Conservation (phyloP, 2,888 invertebrate genomes). For the Calameuta filiformis region DNA sequence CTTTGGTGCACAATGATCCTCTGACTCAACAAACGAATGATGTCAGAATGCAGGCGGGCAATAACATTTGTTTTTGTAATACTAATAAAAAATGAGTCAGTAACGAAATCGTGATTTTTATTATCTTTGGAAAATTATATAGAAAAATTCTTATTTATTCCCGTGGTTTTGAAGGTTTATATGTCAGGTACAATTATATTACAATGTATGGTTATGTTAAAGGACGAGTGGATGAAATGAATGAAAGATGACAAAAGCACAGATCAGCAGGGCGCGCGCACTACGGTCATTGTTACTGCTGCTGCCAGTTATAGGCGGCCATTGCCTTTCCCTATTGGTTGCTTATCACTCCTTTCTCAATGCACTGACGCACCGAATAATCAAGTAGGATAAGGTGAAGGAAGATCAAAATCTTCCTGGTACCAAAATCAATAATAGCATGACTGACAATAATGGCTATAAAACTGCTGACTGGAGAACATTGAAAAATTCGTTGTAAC, state of each 20-base stretch:
- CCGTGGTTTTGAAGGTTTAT: background rate
- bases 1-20: constrained; percentile 20
- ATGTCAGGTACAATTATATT: background rate
- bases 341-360: background rate
- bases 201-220: background rate
- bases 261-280: background rate
- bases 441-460: background rate
- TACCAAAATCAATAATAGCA: background rate
- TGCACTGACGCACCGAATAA: background rate
- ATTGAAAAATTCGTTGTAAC: background rate
- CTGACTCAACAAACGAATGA: constrained; percentile 22
- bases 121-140: background rate
- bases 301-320: background rate
- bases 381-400: background rate
- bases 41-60: constrained; percentile 14
- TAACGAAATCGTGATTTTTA: background rate
- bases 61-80: background rate
- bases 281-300: background rate
- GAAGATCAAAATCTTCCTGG: background rate
- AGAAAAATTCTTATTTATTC: background rate
- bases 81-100: background rate
- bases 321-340: background rate
- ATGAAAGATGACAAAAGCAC: background rate
- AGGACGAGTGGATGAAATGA: background rate
- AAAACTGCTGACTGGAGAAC: background rate